These are phyloP conservation scores for Equus quagga DNA, from an alignment of 2,113 vertebrate genomes.

Conservation along the genomic window DNA sequence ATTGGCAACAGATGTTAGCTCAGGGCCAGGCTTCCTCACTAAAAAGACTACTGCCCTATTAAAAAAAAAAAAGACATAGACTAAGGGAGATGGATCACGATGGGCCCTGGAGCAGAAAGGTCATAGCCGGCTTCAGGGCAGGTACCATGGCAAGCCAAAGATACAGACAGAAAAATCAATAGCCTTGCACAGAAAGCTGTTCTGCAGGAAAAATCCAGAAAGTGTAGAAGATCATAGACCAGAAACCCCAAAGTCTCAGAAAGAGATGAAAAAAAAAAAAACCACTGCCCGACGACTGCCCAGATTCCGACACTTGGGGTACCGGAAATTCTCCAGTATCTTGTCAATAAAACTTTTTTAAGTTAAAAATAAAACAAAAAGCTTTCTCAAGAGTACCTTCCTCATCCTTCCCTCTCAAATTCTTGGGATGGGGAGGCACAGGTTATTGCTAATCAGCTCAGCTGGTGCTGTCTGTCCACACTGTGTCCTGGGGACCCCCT, in stretches of 20 bases:
- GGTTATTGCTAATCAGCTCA: too few species aligned
- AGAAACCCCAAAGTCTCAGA: not conserved
- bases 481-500: not conserved
- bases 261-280: not conserved
- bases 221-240: not conserved
- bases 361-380: too few species aligned
- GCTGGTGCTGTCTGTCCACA: too few species aligned
- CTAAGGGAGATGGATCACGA: not conserved
- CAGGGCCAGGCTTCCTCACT: too few species aligned
- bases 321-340: not conserved
- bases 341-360: not conserved
- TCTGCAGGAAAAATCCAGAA: constrained; percentile 9
- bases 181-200: not conserved
- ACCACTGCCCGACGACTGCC: not conserved
- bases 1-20: too few species aligned
- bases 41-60: too few species aligned
- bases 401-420: not conserved
- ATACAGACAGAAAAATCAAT: not conserved
- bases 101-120: not conserved
- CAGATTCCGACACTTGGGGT: not conserved
- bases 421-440: not conserved
- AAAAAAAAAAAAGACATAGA: not conserved
- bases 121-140: not conserved
- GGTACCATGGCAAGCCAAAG: not conserved
- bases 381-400: not conserved